phyloP scores from a whole-genome alignment of 2,888 invertebrate genomes.

The Orgyia antiqua region DNA sequence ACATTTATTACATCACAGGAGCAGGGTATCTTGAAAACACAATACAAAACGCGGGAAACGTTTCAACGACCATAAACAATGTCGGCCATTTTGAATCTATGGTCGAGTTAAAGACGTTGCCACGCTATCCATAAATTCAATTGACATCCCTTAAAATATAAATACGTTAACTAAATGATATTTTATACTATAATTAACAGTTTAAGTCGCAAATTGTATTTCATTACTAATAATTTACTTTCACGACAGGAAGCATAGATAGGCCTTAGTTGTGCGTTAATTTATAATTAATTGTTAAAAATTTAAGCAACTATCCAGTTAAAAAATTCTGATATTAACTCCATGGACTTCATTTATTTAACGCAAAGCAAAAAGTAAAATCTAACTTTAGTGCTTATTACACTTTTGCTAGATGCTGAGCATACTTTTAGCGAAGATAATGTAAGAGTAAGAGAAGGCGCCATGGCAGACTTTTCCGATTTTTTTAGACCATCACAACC shows the following conservation, averaged over 20 bases:
- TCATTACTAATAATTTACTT: conserved; percentile 10
- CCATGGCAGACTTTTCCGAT: no score
- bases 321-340: no score
- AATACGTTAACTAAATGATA: conserved; percentile 55
- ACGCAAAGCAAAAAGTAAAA: no score
- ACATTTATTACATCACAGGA: conserved; percentile 79
- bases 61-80: conserved; percentile 35
- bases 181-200: conserved; percentile 36
- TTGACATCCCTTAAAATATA: conserved; percentile 66
- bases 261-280: conserved; percentile 37
- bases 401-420: no score
- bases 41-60: conserved; percentile 53
- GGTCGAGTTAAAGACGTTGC: conserved; percentile 20
- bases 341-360: no score
- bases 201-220: conserved; percentile 29
- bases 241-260: conserved; percentile 25
- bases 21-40: conserved; percentile 75
- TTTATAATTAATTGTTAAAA: conserved; percentile 1
- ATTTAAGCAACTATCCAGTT: no score
- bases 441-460: no score
- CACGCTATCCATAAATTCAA: conserved; percentile 49
- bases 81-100: conserved; percentile 25
- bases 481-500: no score
- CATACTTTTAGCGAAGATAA: no score
- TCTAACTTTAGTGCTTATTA: no score